phyloP scores from a whole-genome alignment of 1,140 invertebrate species.

The Chrysoperla carnea region DNA sequence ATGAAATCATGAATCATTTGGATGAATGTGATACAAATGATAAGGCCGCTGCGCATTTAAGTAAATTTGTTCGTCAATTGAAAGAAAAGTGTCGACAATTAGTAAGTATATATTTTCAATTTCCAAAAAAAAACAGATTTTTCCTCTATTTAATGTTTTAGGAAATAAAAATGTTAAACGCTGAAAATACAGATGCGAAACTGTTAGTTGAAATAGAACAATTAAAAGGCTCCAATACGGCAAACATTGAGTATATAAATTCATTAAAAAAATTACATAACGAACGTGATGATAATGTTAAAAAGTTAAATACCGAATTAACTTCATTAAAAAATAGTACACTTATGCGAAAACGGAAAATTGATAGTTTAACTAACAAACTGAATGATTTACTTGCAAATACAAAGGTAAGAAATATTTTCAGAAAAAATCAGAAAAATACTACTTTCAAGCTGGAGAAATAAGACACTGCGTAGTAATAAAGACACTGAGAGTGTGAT shows the following conservation, averaged over 20 bases:
- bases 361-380: neutral
- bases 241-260: neutral
- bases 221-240: neutral
- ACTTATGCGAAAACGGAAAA: neutral
- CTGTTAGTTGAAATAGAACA: neutral
- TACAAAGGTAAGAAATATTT: neutral
- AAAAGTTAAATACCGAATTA: neutral
- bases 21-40: conserved; percentile 39
- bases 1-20: conserved; percentile 38
- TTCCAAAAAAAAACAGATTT: too few species aligned
- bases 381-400: neutral
- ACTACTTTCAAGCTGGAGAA: too few species aligned
- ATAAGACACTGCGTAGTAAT: too few species aligned
- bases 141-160: too few species aligned
- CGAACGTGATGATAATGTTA: neutral
- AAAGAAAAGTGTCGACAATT: conserved; percentile 8
- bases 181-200: neutral
- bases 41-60: conserved; percentile 9
- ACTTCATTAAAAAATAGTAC: neutral
- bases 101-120: too few species aligned
- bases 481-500: too few species aligned
- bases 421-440: too few species aligned
- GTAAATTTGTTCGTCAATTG: conserved; percentile 5
- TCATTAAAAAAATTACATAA: neutral
- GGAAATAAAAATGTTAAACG: neutral